Base-by-base conservation (phyloP, 2,888 invertebrate species). In the Tetrapedia diversipes region DNA sequence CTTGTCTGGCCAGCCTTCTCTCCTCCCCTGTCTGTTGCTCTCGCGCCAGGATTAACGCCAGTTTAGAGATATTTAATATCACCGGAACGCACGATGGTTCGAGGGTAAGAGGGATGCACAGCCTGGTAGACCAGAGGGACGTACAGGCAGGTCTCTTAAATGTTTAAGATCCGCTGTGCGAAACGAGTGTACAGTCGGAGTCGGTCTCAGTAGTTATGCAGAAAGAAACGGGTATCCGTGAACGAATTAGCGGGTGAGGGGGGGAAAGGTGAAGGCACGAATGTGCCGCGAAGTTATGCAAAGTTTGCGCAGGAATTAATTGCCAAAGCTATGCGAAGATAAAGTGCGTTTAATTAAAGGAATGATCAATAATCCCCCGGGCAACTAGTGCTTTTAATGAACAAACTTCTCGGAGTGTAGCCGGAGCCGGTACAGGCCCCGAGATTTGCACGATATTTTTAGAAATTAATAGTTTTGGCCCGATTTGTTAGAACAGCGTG, bases 61-160 rank as follows among this genome's bases (percentile, higher is more conserved):
- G 71, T 80, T 83, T 81, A 68, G 76, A 77, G 85, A 84, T 87
- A 87, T 86, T 86, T 86, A 86, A 87, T 84, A 87, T 84, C 83
- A 65, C 73, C 61, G 61, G 47, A 69, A 53, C 53, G 59, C 19
- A 57, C 73, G 29, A 43, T n/a, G 32, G 53, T 3, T 41, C 11
- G 53, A 41, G 29, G n/a, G 41, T n/a, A 27, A 41, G 24, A 43
- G 47, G 34, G 61, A 57, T 57, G 39, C 59, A 37, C n/a, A n/a
- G n/a, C n/a, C 16, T 51, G 56, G 51, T 24, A 51, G 56, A 43
- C 59, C 37, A 4, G 68, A 56, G n/a, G n/a, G 41, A 74, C 66
- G 27, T 49, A 64, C 56, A 45, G 53, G 61, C 66, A 53, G 70
- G 56, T 51, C 61, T 61, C 59, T 19, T 80, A 72, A 80, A 82